These are phyloP conservation scores for Zoanthus sociatus DNA, from an alignment of 92 coral and sea anemone species.

Conservation along the genomic window DNA sequence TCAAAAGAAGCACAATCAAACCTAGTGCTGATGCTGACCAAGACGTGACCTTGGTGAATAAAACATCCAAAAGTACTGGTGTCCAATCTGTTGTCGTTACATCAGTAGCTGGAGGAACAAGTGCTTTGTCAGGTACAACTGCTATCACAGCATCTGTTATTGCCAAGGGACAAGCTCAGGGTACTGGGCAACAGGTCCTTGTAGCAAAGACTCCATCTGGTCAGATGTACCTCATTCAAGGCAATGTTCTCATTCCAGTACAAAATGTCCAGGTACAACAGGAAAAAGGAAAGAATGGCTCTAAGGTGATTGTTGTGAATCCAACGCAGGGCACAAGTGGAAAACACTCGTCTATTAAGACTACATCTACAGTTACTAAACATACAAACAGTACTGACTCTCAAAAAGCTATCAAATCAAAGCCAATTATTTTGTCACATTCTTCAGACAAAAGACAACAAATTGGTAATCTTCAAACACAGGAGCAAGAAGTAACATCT, in stretches of 20 bases:
- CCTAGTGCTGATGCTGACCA: background rate
- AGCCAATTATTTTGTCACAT: constrained; percentile 33
- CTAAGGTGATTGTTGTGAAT: constrained; percentile 62
- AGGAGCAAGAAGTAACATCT: background rate
- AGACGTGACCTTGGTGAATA: background rate
- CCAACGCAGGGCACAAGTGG: constrained; percentile 40
- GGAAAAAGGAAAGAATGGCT: constrained; percentile 68
- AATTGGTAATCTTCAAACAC: constrained; percentile 13
- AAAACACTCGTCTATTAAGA: background rate
- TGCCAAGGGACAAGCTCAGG: constrained; percentile 87
- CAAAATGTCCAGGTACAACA: constrained; percentile 76
- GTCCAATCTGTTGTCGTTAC: constrained; percentile 45
- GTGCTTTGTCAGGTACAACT: constrained; percentile 54
- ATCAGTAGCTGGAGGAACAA: constrained; percentile 44
- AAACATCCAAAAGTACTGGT: background rate
- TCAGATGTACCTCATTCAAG: constrained; percentile 91
- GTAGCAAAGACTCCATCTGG: constrained; percentile 90
- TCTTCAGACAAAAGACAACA: constrained; percentile 33
- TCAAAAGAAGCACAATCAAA: background rate
- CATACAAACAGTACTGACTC: constrained; percentile 23
- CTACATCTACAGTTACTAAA: constrained; percentile 39
- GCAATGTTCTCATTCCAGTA: constrained; percentile 86
- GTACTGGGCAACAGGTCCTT: constrained; percentile 84
- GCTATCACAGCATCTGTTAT: constrained; percentile 89
- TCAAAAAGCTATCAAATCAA: constrained; percentile 6